Conservation (phyloP, 2,113 vertebrate genomes). For the Grallaria varia region DNA sequence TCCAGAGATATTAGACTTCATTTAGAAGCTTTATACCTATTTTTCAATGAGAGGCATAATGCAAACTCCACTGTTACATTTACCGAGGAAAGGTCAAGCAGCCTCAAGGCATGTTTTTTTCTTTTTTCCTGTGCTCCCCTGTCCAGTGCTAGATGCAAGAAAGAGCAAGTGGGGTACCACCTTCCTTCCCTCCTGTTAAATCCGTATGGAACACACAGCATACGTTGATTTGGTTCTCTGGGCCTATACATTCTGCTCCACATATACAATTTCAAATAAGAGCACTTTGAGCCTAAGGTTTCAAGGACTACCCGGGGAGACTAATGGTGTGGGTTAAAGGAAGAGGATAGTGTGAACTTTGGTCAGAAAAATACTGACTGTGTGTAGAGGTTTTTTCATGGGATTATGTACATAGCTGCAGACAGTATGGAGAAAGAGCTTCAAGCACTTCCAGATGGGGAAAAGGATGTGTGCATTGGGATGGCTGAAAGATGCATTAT, state of each 20-base stretch:
- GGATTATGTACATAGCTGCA: not conserved
- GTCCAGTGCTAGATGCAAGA: not conserved
- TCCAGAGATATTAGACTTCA: not conserved
- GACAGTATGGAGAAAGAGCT: not conserved
- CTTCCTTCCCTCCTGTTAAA: not conserved
- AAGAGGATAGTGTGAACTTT: not conserved
- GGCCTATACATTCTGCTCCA: not conserved
- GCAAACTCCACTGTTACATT: not conserved
- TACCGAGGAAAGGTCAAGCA: not conserved
- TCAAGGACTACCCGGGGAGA: not conserved
- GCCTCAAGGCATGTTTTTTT: not conserved
- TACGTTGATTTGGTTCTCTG: not conserved
- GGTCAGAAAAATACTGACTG: not conserved
- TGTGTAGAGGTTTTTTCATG: not conserved
- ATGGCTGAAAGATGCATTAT: not conserved
- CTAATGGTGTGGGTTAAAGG: not conserved
- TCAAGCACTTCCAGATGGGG: not conserved
- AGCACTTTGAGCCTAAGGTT: not conserved
- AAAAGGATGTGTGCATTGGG: not conserved
- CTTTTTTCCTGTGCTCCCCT: not conserved
- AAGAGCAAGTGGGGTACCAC: not conserved
- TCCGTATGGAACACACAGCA: not conserved
- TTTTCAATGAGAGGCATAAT: not conserved
- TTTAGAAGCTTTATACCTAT: not conserved
- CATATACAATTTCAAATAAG: not conserved